Evolutionary conservation across 2,113 vertebrate genomes (phyloP).

Genomic region (Plecturocebus donacophilus): DNA sequence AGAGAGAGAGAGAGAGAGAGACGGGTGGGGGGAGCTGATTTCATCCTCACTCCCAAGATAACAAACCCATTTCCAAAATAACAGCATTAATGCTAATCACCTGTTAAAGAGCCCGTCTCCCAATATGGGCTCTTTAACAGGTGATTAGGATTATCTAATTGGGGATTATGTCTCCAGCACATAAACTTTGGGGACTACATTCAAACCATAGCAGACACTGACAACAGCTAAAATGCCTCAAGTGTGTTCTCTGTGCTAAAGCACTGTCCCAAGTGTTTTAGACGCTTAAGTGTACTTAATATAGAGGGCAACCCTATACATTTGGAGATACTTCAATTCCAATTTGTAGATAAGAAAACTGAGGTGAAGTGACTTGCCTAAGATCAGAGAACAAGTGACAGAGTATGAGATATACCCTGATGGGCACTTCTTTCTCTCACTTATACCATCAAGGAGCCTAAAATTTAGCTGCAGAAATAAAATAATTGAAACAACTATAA

Average conservation of each 20-base stretch:
- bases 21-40: not conserved
- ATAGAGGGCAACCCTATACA: not conserved
- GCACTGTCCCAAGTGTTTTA: not conserved
- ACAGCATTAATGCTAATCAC: not conserved
- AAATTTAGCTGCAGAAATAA: slow-evolving; percentile 11
- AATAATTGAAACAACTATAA: not conserved
- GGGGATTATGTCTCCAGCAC: not conserved
- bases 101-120: not conserved
- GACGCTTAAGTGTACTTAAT: not conserved
- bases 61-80: not conserved
- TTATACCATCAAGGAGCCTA: not conserved
- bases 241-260: not conserved
- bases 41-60: not conserved
- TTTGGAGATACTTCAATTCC: not conserved
- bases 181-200: not conserved
- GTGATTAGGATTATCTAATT: not conserved
- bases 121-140: too few species aligned
- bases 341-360: not conserved
- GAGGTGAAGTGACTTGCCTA: not conserved
- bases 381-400: not conserved
- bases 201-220: not conserved
- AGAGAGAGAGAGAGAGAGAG: too few species aligned
- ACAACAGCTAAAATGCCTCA: not conserved
- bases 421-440: not conserved
- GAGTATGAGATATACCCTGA: not conserved